Percentiles rank a stretch among this genome's conserved stretches.
Conservation (phyloP, 2,113 vertebrate genomes). For the Ranitomeya imitator region DNA sequence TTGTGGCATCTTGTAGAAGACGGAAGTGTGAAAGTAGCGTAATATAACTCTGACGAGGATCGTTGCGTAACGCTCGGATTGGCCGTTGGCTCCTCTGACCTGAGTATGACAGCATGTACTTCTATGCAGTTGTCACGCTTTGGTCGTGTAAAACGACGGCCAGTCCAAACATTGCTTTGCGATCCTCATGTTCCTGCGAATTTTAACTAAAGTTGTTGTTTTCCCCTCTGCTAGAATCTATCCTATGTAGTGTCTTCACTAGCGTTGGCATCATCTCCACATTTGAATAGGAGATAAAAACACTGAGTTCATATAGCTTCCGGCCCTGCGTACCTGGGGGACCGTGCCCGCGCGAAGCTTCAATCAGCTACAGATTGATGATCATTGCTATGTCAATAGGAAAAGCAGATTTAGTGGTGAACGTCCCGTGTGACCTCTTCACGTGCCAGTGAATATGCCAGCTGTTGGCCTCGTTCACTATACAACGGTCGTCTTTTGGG, state of each 20-base stretch:
- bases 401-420: neutral
- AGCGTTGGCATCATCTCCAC: neutral
- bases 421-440: slow-evolving; percentile 9
- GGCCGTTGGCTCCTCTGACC: too few relatives aligned
- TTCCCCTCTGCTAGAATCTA: neutral
- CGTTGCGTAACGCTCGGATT: too few relatives aligned
- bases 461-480: neutral
- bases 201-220: neutral
- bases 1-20: too few relatives aligned
- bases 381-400: neutral
- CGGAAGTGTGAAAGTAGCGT: too few relatives aligned
- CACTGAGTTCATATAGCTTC: neutral
- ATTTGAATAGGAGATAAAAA: neutral
- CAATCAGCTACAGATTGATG: slow-evolving; percentile 38
- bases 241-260: neutral
- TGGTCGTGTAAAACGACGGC: too few relatives aligned
- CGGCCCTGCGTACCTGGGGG: slow-evolving; percentile 20
- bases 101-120: too few relatives aligned
- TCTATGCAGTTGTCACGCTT: too few relatives aligned
- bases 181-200: neutral
- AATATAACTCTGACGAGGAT: too few relatives aligned
- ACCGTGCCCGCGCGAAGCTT: neutral
- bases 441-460: neutral
- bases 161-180: too few relatives aligned
- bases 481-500: neutral